Evolutionary conservation across 2,797 vertebrate genomes (phyloP).

Genomic region (Alectoris magna): DNA sequence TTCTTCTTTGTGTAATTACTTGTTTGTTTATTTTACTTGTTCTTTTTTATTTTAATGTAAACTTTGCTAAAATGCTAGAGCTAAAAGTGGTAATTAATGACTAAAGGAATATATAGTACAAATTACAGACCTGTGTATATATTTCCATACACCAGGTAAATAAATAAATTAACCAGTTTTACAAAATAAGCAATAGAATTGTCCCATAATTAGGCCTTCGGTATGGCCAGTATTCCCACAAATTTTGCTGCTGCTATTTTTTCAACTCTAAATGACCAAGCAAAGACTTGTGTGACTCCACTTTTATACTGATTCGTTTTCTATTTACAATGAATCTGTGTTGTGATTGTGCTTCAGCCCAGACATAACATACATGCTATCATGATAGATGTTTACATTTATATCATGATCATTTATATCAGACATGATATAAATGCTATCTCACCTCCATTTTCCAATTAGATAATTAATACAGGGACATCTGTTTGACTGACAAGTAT

Average conservation of each 20-base stretch:
- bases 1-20: too few species aligned
- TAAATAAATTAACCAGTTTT: background rate
- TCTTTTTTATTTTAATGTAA: background rate
- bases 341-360: slow-evolving; percentile 14
- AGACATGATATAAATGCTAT: slow-evolving; percentile 57
- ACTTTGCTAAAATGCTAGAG: background rate
- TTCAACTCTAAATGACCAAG: background rate
- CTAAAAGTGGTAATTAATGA: background rate
- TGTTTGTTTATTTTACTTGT: background rate
- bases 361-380: background rate
- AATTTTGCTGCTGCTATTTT: background rate
- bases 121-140: background rate
- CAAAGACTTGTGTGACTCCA: background rate
- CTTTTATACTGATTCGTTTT: slow-evolving; percentile 2
- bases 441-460: slow-evolving; percentile 53
- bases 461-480: slow-evolving; percentile 58
- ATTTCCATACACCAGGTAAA: background rate
- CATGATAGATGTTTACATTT: too few species aligned
- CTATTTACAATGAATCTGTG: background rate
- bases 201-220: background rate
- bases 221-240: rapidly evolving
- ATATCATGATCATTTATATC: too few species aligned
- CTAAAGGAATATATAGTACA: background rate
- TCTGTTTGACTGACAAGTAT: slow-evolving; percentile 61
- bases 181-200: background rate